Base-by-base conservation (phyloP, 2,113 vertebrate genomes). In the Ceyx margarethae region DNA sequence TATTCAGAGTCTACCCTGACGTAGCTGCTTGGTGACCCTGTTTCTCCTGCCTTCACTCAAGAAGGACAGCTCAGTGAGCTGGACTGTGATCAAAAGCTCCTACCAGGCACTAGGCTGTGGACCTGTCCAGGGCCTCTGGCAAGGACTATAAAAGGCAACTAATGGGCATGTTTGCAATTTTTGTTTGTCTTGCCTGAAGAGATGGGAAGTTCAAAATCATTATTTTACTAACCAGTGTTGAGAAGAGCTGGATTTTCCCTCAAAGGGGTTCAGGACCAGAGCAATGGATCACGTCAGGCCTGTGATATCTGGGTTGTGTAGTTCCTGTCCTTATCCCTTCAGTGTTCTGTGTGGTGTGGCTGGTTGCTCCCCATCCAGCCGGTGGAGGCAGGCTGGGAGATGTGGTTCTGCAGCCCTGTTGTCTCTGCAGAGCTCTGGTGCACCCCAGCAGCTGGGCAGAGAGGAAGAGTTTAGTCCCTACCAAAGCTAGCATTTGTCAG, bases 1-100 rank as follows among this genome's bases (percentile, higher is more conserved):
- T 93, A 95, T 96, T 93, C 90, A 94, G 66, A 87, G 86, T 60
- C 61, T 95, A 62, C 81, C 87, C 96, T 37, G 87, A 73, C 48
- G n/a, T n/a, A 90, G 77, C 80, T 96, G 56, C 29, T 56, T 78
- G 82, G 75, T 76, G 94, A 80, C 81, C 88, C 35, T 61, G 37
- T 93, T 94, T 93, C 90, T 93, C 81, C 87, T 87, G 93, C 84
- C 78, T 89, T 74, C 89, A 15, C 35, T 92, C 29, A 11, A 10
- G 71, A 88, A 51, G 40, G 76, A 90, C 90, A 87, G 85, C 77
- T 88, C 94, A 91, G 79, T 82, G 92, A 94, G 81, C 94, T 89
- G 92, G 85, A 37, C 0, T 29, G 61, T 92, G 95, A 95, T 96
- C 95, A 96, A 94, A 93, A 65, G 5, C 67, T 57, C 80, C 69